Base-by-base conservation (phyloP, 2,888 invertebrate species). In the Coelogynopora nodosa region DNA sequence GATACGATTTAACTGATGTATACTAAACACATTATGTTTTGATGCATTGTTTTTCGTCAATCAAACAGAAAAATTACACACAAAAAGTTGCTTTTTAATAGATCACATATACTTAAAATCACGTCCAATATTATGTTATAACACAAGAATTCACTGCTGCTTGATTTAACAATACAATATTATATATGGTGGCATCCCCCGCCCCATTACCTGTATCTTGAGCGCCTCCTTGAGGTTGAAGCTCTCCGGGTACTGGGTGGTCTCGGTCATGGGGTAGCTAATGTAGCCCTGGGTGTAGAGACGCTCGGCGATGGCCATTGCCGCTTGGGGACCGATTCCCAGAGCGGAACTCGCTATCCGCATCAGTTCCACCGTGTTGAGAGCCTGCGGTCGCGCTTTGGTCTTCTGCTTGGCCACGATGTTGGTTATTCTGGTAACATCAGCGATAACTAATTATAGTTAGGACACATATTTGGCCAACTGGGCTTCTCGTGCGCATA, bases 201-300 rank as follows among this genome's bases (percentile, higher is more conserved):
- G n/a, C n/a, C n/a, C n/a, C n/a, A n/a, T n/a, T n/a, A 86, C 31
- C 87, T 87, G 87, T 18, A 26, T 49, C 49, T 82, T 23, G 31
- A 87, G 26, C 10, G 87, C 30, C n/a, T 26, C 84, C 27, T 49
- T 30, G 87, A 98, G 93, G 93, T 99, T 98, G 92, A 96, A 98
- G 92, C 96, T 97, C 89, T 96, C 95, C 0, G 98, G 95, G 92
- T 99, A 99, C 86, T 95, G 95, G 0, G 97, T 98, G 0, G 99
- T 99, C 93, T 99, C 99, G 0, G 99, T 99, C 89, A 99, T 94
- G 0, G 99, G 99, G 93, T 99, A 99, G 91, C 97, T 97, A 88
- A 98, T 97, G 91, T 96, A 98, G 31, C 98, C 98, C 92, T 97
- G 91, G 18, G 95, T 98, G 92, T 99, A 99, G 0, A 99, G 93